Conservation (phyloP, 2,888 invertebrate species). For the Rhagonycha lutea region DNA sequence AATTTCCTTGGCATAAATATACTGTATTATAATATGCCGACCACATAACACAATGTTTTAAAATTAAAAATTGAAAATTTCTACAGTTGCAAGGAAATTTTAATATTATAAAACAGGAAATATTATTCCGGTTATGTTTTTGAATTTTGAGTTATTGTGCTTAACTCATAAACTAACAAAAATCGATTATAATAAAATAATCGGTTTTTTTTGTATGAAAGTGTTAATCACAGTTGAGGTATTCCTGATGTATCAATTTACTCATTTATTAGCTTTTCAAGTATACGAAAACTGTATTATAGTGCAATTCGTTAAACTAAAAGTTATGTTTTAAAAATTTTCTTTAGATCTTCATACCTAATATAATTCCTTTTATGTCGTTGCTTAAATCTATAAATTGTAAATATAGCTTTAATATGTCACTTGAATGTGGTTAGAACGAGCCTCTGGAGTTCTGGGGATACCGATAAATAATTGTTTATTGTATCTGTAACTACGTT, state of each 20-base stretch:
- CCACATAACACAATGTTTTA: not conserved
- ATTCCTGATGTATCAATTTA: too few relatives aligned
- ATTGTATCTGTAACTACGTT: constrained; percentile 17
- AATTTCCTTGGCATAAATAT: not conserved
- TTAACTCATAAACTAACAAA: not conserved
- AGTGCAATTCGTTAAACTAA: not conserved
- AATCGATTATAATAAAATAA: not conserved
- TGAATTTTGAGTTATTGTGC: not conserved
- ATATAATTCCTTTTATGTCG: not conserved
- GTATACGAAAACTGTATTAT: not conserved
- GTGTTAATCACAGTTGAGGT: too few relatives aligned
- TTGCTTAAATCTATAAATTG: constrained; percentile 16
- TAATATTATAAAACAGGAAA: not conserved
- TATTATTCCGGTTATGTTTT: not conserved
- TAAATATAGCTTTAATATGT: constrained; percentile 21
- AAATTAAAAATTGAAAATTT: not conserved
- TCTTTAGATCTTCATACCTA: not conserved
- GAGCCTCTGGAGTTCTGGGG: constrained; percentile 16
- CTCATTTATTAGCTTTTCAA: too few relatives aligned
- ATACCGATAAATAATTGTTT: constrained; percentile 27
- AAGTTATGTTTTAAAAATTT: not conserved
- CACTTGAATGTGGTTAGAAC: constrained; percentile 19
- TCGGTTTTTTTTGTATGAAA: not conserved
- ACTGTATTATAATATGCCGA: not conserved
- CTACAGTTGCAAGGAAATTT: not conserved